Conservation (phyloP, 2,888 invertebrate species). For the Anoplius nigerrimus region DNA sequence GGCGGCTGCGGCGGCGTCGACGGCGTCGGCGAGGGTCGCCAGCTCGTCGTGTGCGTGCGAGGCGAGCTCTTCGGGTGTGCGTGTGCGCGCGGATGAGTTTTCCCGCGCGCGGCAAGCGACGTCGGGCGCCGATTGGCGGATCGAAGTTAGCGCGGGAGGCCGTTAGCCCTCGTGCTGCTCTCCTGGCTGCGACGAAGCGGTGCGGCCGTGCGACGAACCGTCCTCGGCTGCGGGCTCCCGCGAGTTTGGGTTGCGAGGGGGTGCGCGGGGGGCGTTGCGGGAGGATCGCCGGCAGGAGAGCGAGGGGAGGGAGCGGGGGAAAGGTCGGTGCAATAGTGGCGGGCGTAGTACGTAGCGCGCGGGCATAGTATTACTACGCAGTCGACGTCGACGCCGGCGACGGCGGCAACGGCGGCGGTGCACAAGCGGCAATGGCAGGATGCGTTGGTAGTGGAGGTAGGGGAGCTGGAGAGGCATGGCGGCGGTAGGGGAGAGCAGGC, state of each 20-base stretch:
- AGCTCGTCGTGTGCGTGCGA: constrained; percentile 44
- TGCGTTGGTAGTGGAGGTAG: too few relatives aligned
- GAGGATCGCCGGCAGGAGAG: constrained; percentile 14
- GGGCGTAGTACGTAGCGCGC: constrained; percentile 54
- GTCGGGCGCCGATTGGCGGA: constrained; percentile 55
- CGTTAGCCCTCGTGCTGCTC: constrained; percentile 59
- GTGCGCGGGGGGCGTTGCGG: constrained; percentile 26
- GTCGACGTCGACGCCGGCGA: constrained; percentile 16
- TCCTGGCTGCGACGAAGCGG: constrained; percentile 15
- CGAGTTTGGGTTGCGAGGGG: constrained; percentile 18
- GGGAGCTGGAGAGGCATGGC: too few relatives aligned
- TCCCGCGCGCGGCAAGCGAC: constrained; percentile 69
- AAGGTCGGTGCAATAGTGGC: constrained; percentile 47
- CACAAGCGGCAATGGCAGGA: background rate
- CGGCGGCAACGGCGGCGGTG: background rate
- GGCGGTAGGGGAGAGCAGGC: too few relatives aligned
- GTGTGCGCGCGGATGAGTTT: constrained; percentile 45
- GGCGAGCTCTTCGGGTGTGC: constrained; percentile 29
- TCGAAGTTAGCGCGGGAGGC: constrained; percentile 57
- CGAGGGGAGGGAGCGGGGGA: constrained; percentile 2
- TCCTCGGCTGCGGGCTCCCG: constrained; percentile 23
- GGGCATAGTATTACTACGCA: constrained; percentile 59
- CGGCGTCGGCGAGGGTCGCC: constrained; percentile 16
- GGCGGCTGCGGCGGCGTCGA: constrained; percentile 10
- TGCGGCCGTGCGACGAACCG: too few relatives aligned